Evolutionary conservation across 2,113 vertebrate genomes (phyloP), one percentile per base, ranked within the genome.

Genomic region (Rhadina sibilatrix): DNA sequence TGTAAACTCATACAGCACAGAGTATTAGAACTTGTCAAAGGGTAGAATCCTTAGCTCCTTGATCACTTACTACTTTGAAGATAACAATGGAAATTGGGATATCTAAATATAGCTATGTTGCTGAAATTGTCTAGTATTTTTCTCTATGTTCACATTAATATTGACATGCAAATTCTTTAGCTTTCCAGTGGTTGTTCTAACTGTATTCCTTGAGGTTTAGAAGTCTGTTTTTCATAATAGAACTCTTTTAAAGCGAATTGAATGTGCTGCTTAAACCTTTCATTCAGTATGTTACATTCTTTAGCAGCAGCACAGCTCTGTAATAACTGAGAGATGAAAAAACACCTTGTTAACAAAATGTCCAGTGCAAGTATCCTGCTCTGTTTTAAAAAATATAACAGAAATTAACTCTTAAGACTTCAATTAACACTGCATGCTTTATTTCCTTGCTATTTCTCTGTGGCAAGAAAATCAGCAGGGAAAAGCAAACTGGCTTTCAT

Each of bases 401-500:
- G 42, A 82, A 91, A 88, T 76, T 57, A 90, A 52, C 21, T 71
- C 38, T 42, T 77, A 69, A 42, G 44, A 31, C 40, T 20, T 75
- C 42, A 94, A 74, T 87, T 92, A 89, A 96, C 69, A 72, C 53
- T 70, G 20, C 42, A n/a, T 6, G 7, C 38, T 91, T 95, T 94
- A 82, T 83, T 80, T 83, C 21, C 23, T 76, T 89, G 31, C 61
- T 91, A 61, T 80, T 90, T 86, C 78, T 66, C 54, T 59, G 54
- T 66, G 75, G 38, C 40, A 57, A 90, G 87, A 86, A 95, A 91
- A 88, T n/a, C 1, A 4, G 38, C 40, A 88, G 63, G 71, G 54
- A 71, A 68, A 91, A 85, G 33, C 44, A 72, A 42, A 37, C 31
- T 60, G 57, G 28, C 42, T 92, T 85, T 74, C 60, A 63, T 83